A percentile compares a stretch with the other conserved stretches of the same genome.
Conservation (phyloP, 35 echinoderm and acorn worm genomes). For the Lytechinus pictus region DNA sequence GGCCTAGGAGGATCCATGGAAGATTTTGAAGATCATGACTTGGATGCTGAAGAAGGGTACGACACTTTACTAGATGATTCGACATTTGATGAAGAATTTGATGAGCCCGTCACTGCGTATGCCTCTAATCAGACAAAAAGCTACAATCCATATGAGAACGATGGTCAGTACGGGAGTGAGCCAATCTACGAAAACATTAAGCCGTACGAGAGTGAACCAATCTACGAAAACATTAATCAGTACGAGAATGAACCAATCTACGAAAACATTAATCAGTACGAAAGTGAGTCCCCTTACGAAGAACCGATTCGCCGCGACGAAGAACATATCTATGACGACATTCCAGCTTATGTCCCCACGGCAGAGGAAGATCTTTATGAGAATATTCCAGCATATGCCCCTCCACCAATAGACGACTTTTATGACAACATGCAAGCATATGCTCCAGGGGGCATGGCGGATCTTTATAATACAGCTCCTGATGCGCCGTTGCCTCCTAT, state of each 20-base stretch:
- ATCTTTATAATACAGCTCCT: neutral
- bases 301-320: neutral
- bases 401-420: neutral
- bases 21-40: conserved; percentile 34
- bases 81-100: conserved; percentile 60
- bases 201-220: neutral
- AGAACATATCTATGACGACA: neutral
- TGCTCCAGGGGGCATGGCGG: neutral
- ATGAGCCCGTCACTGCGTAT: conserved; percentile 55
- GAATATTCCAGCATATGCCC: neutral
- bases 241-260: neutral
- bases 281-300: neutral
- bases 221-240: conserved; percentile 17
- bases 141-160: conserved; percentile 3
- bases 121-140: neutral
- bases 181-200: conserved; percentile 6
- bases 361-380: neutral
- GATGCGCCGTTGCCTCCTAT: neutral
- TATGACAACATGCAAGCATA: neutral
- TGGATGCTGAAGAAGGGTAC: conserved; percentile 25
- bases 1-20: neutral
- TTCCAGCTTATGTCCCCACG: neutral
- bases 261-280: neutral
- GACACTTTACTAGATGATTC: conserved; percentile 61
- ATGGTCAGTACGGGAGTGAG: neutral